Conservation (phyloP, 2,888 invertebrate species). For the Tetheella fluctuosa region DNA sequence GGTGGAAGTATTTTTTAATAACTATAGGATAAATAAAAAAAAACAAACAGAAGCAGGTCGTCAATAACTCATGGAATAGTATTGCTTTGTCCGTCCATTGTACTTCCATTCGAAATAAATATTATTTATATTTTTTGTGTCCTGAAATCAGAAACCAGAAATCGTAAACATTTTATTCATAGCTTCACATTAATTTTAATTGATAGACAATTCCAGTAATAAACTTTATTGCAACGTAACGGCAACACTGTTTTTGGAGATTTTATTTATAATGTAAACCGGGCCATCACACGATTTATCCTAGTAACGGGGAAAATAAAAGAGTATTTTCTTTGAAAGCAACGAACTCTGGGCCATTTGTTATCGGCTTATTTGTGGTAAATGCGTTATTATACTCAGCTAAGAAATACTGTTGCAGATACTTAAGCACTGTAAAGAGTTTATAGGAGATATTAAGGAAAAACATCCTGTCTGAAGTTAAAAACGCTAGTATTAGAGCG, state of each 20-base stretch:
- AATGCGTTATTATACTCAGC: conserved; percentile 46
- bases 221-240: not conserved
- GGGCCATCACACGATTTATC: conserved; percentile 51
- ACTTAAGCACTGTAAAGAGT: conserved; percentile 37
- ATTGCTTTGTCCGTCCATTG: too few species aligned
- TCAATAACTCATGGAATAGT: too few species aligned
- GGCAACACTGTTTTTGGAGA: conserved; percentile 28
- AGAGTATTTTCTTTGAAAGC: conserved; percentile 50
- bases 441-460: conserved; percentile 8
- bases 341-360: conserved; percentile 55
- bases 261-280: conserved; percentile 57
- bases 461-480: too few species aligned
- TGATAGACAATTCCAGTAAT: conserved; percentile 2
- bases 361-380: conserved; percentile 63
- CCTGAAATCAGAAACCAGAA: not conserved
- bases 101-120: too few species aligned
- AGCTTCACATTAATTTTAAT: not conserved
- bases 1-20: too few species aligned
- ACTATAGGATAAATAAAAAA: too few species aligned
- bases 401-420: conserved; percentile 46
- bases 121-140: not conserved
- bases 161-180: not conserved
- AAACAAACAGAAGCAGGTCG: too few species aligned
- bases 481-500: too few species aligned
- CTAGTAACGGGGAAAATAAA: conserved; percentile 51